phyloP scores from a whole-genome alignment of 2,888 invertebrate genomes.

The Apodemia duryi region DNA sequence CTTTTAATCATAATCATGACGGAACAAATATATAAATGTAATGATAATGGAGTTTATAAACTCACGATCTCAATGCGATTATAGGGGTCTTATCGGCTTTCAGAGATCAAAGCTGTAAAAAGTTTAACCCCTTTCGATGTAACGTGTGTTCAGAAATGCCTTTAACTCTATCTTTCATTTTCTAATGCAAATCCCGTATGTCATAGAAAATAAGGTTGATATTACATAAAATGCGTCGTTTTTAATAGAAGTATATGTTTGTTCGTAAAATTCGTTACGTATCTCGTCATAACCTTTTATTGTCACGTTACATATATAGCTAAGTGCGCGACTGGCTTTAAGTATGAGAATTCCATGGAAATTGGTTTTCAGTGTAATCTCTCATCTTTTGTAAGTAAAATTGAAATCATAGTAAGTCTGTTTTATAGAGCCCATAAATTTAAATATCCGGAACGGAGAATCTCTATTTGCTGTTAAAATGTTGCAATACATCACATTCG shows the following conservation, averaged over 20 bases:
- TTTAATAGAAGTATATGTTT: constrained; percentile 11
- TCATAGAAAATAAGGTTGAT: not conserved
- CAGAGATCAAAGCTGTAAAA: constrained; percentile 67
- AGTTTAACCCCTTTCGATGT: constrained; percentile 59
- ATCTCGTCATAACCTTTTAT: constrained; percentile 70
- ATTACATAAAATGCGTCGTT: not conserved
- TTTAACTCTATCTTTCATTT: constrained; percentile 28
- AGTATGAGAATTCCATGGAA: constrained; percentile 47
- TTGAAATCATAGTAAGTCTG: constrained; percentile 18
- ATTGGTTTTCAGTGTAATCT: constrained; percentile 58
- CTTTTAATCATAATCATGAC: constrained; percentile 15
- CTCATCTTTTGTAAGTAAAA: constrained; percentile 21
- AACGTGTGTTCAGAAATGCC: constrained; percentile 46
- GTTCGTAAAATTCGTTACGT: constrained; percentile 20
- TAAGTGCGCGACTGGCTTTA: constrained; percentile 41
- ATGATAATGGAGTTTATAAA: constrained; percentile 42
- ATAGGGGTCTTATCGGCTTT: constrained; percentile 64
- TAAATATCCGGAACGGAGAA: not conserved
- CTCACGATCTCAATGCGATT: constrained; percentile 51
- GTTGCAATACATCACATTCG: not conserved
- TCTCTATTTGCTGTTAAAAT: not conserved
- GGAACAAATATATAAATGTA: constrained; percentile 32
- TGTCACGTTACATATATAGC: constrained; percentile 50
- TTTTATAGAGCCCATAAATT: constrained; percentile 4
- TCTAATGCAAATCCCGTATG: not conserved